These are phyloP conservation scores for Clusia tigrina DNA, from an alignment of 2,888 invertebrate genomes.

Conservation along the genomic window DNA sequence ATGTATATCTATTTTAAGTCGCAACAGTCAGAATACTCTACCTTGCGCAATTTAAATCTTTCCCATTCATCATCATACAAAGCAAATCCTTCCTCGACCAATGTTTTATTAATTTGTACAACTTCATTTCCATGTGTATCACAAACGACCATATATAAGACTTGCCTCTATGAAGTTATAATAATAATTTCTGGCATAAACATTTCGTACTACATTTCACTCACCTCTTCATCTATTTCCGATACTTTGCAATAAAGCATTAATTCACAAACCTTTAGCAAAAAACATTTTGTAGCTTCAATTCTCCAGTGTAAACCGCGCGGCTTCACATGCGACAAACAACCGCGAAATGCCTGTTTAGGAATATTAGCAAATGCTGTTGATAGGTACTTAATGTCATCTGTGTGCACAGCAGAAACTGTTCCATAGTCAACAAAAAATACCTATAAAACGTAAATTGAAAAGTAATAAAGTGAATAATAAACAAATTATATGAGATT, in stretches of 20 bases:
- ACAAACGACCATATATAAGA: constrained; percentile 48
- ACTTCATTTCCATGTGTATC: constrained; percentile 44
- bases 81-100: constrained; percentile 42
- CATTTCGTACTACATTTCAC: constrained; percentile 6
- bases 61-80: constrained; percentile 45
- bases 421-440: constrained; percentile 57
- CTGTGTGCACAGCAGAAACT: constrained; percentile 42
- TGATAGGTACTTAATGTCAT: constrained; percentile 47
- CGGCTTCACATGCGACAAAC: constrained; percentile 50
- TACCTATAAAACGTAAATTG: constrained; percentile 39
- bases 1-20: too few species aligned
- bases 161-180: constrained; percentile 41
- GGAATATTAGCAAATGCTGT: constrained; percentile 49
- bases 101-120: constrained; percentile 42
- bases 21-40: too few species aligned
- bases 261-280: constrained; percentile 42
- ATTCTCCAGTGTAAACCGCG: constrained; percentile 45
- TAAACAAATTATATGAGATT: neutral
- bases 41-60: constrained; percentile 36
- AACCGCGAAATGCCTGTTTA: constrained; percentile 48
- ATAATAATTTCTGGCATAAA: constrained; percentile 3
- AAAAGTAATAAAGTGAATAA: neutral
- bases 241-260: constrained; percentile 50
- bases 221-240: constrained; percentile 45
- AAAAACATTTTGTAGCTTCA: constrained; percentile 47